A percentile compares a stretch with the other conserved stretches of the same genome.
Conservation (phyloP, 2,797 vertebrate genomes). For the Propithecus deckenii region DNA sequence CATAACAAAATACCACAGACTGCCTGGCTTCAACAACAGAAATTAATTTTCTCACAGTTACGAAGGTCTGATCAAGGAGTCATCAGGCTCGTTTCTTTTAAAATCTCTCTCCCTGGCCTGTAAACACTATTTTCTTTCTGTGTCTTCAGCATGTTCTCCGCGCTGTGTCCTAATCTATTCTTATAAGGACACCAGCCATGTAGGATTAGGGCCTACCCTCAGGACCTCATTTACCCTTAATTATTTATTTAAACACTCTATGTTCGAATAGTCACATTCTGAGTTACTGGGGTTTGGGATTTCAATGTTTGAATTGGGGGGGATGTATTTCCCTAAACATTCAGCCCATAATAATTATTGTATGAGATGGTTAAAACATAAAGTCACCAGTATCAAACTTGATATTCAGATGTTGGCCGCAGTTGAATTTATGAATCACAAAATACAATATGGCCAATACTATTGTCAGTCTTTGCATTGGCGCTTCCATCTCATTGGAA, state of each 20-base stretch:
- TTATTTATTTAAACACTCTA: not conserved
- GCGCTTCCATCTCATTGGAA: not conserved
- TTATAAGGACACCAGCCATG: not conserved
- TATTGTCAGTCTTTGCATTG: not conserved
- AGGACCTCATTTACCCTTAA: not conserved
- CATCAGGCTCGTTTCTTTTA: not conserved
- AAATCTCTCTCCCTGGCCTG: fast-evolving
- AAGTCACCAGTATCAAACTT: not conserved
- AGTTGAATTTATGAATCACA: not conserved
- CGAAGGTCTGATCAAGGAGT: not conserved
- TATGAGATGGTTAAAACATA: not conserved
- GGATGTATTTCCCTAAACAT: not conserved
- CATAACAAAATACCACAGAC: not conserved
- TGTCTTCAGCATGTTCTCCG: not conserved
- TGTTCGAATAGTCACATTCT: not conserved
- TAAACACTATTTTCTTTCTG: fast-evolving
- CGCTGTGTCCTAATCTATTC: not conserved
- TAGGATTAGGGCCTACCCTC: not conserved
- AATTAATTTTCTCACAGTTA: not conserved
- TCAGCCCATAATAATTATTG: not conserved
- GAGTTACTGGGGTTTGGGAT: not conserved
- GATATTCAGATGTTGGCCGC: not conserved
- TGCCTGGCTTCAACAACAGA: not conserved
- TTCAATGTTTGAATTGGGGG: not conserved
- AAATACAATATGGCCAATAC: not conserved